Percentiles rank a stretch among this genome's conserved stretches.
Evolutionary conservation across 2,797 vertebrate species (phyloP).

Genomic region (Pipistrellus kuhlii): DNA sequence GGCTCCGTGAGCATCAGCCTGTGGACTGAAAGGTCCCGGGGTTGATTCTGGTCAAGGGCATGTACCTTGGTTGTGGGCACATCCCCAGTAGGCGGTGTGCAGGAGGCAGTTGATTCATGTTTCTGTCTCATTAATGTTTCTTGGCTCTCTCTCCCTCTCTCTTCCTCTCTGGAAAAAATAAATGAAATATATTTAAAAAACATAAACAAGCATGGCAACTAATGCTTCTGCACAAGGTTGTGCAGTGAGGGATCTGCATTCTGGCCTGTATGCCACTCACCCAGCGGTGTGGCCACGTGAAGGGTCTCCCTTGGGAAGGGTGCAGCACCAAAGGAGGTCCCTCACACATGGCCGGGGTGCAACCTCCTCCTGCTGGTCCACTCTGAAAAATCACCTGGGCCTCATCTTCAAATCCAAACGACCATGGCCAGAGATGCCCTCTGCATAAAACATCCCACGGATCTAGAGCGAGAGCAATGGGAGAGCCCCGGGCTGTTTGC

Average conservation of each 20-base stretch:
- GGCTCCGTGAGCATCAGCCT: too few species aligned
- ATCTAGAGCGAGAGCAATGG: conserved; percentile 71
- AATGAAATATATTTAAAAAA: too few species aligned
- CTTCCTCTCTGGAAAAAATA: too few species aligned
- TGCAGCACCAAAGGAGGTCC: background rate
- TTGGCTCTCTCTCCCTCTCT: too few species aligned
- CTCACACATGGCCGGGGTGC: background rate
- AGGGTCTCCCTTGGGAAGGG: background rate
- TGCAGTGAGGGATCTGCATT: background rate
- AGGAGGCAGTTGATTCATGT: too few species aligned
- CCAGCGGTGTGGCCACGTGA: background rate
- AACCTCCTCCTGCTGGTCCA: background rate
- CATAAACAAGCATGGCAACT: background rate
- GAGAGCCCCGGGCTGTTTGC: conserved; percentile 73
- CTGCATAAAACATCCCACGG: conserved; percentile 68
- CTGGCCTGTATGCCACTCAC: background rate
- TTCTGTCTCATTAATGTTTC: too few species aligned
- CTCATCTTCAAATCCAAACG: conserved; percentile 63
- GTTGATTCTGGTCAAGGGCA: too few species aligned
- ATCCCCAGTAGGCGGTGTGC: too few species aligned
- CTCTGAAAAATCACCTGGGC: background rate
- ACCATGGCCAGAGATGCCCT: conserved; percentile 67
- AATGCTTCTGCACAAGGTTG: background rate
- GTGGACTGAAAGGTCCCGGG: too few species aligned
- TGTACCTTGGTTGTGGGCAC: too few species aligned